Conservation (phyloP, 2,797 vertebrate species). For the Chelon labrosus region DNA sequence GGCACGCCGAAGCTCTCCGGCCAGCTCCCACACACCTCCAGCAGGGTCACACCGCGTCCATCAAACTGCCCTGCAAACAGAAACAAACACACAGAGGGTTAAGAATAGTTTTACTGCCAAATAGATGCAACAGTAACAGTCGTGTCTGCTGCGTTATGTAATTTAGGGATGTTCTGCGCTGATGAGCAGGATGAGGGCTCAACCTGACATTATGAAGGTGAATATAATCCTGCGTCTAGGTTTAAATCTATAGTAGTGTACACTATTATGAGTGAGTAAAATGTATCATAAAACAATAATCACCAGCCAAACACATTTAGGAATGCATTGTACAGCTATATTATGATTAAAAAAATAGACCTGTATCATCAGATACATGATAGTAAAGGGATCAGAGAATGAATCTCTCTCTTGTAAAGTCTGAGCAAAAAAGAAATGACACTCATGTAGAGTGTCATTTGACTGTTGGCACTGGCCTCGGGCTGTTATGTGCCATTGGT, state of each 20-base stretch:
- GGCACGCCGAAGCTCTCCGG: slow-evolving; percentile 94
- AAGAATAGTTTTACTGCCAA: neutral
- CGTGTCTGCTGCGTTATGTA: slow-evolving; percentile 1
- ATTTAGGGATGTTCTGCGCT: neutral
- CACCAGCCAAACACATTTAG: no score
- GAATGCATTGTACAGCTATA: no score
- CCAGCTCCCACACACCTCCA: slow-evolving; percentile 99
- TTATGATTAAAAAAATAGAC: no score
- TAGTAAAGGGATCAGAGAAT: no score
- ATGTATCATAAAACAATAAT: no score
- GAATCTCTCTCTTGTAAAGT: no score
- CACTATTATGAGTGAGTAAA: neutral
- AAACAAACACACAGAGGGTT: slow-evolving; percentile 1
- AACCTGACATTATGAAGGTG: slow-evolving; percentile 5
- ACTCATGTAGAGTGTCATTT: no score
- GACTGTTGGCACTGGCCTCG: no score
- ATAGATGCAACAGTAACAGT: neutral
- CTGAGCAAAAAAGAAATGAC: no score
- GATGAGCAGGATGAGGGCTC: neutral
- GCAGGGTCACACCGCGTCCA: slow-evolving; percentile 92
- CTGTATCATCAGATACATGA: no score
- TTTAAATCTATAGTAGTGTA: neutral
- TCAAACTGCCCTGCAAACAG: slow-evolving; percentile 90
- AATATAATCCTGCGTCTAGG: slow-evolving; percentile 2
- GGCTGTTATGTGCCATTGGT: no score